phyloP scores from a whole-genome alignment of 1,140 invertebrate genomes.

The Periplaneta americana region DNA sequence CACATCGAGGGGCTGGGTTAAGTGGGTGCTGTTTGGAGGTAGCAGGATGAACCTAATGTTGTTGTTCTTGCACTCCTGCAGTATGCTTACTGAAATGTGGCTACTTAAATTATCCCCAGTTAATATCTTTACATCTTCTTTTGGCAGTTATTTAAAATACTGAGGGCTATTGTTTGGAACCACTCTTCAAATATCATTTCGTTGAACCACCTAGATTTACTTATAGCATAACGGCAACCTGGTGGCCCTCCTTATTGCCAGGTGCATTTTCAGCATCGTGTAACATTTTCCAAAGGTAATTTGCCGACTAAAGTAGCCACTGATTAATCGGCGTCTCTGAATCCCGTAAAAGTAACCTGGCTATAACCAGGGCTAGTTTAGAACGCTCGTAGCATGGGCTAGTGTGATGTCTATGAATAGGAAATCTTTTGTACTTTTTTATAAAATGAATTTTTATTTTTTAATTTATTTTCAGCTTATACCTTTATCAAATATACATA shows the following conservation, averaged over 20 bases:
- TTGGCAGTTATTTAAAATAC: constrained; percentile 24
- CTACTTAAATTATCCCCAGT: constrained; percentile 35
- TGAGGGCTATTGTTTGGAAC: constrained; percentile 26
- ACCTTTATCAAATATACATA: too few relatives aligned
- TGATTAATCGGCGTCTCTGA: too few relatives aligned
- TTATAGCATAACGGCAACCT: constrained; percentile 23
- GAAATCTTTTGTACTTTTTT: too few relatives aligned
- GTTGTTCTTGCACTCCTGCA: constrained; percentile 30
- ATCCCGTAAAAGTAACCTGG: too few relatives aligned
- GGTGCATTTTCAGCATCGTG: too few relatives aligned
- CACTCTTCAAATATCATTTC: constrained; percentile 28
- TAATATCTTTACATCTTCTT: constrained; percentile 26
- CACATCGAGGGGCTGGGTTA: constrained; percentile 39
- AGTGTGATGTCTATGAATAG: too few relatives aligned
- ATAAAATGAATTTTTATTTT: too few relatives aligned
- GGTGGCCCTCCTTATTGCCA: constrained; percentile 32
- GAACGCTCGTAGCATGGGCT: too few relatives aligned
- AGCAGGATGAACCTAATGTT: constrained; percentile 36
- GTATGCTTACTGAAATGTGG: constrained; percentile 32
- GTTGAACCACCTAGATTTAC: constrained; percentile 30
- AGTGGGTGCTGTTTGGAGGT: constrained; percentile 36
- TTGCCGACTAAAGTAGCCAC: too few relatives aligned
- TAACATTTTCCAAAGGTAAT: too few relatives aligned
- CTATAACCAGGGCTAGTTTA: too few relatives aligned
- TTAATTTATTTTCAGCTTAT: too few relatives aligned